These are phyloP conservation scores for Pygocentrus nattereri DNA, from an alignment of 2,797 vertebrate species.

Conservation along the genomic window DNA sequence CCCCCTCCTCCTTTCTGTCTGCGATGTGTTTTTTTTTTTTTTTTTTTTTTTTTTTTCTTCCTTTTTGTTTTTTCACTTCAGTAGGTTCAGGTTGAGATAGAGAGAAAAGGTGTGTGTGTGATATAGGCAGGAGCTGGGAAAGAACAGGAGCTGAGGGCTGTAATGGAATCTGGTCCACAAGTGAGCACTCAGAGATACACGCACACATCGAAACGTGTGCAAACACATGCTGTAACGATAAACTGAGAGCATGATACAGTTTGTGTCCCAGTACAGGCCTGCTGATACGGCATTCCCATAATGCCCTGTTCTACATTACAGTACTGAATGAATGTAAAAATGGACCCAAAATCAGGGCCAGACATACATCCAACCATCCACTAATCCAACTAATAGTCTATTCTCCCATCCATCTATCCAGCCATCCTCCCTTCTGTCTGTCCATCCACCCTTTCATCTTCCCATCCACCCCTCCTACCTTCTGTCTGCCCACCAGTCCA, in stretches of 20 bases:
- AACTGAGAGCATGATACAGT: background rate
- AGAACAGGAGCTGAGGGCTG: slow-evolving; percentile 1
- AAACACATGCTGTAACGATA: background rate
- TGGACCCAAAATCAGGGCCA: too few relatives aligned
- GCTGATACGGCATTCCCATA: background rate
- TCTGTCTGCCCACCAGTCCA: too few relatives aligned
- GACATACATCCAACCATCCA: too few relatives aligned
- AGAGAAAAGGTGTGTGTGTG: slow-evolving; percentile 13
- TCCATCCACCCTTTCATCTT: too few relatives aligned
- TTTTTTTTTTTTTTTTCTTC: background rate
- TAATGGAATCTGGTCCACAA: slow-evolving; percentile 10
- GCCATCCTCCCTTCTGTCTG: too few relatives aligned
- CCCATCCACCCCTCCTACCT: too few relatives aligned
- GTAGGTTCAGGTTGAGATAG: slow-evolving; percentile 34
- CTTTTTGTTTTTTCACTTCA: slow-evolving; percentile 34
- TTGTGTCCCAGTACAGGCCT: background rate
- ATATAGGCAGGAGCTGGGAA: background rate
- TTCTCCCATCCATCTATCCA: too few relatives aligned
- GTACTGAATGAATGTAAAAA: too few relatives aligned
- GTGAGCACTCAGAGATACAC: background rate
- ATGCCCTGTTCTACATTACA: background rate
- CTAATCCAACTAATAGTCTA: too few relatives aligned
- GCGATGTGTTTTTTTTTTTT: slow-evolving; percentile 26
- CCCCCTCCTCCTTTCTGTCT: background rate
- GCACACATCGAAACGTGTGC: background rate